phyloP scores from a whole-genome alignment of 2,888 invertebrate genomes.

The Tanypteryx hageni region DNA sequence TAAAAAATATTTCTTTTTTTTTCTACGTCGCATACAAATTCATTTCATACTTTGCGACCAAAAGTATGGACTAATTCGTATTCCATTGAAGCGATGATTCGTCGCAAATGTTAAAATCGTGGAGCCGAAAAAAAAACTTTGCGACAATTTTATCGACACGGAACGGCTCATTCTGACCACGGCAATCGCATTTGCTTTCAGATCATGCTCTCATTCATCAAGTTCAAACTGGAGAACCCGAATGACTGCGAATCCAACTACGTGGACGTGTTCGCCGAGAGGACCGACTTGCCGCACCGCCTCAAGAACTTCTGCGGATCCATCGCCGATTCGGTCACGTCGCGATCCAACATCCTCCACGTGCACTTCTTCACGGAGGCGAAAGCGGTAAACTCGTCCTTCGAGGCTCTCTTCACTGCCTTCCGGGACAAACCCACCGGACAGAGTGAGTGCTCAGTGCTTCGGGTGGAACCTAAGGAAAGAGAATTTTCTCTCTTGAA shows the following conservation, averaged over 20 bases:
- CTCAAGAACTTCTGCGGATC: conserved; percentile 90
- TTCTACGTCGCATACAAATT: no score
- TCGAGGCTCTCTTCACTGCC: conserved; percentile 86
- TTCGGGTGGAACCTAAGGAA: background rate
- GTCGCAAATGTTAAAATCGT: no score
- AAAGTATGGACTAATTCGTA: no score
- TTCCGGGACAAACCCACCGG: conserved; percentile 80
- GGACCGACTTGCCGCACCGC: conserved; percentile 80
- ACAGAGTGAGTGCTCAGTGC: conserved; percentile 73
- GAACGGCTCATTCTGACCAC: no score
- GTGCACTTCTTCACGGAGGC: conserved; percentile 85
- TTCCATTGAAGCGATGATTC: no score
- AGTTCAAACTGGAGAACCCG: conserved; percentile 82
- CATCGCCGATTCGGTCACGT: conserved; percentile 86
- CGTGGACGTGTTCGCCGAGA: conserved; percentile 83
- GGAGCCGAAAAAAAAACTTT: no score
- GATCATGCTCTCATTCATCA: conserved; percentile 83
- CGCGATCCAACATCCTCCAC: conserved; percentile 83
- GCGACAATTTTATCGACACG: no score
- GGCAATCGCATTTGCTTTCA: conserved; percentile 71
- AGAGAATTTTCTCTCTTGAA: no score
- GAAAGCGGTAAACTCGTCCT: conserved; percentile 80
- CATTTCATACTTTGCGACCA: no score
- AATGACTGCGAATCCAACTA: conserved; percentile 89
- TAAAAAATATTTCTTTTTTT: no score